Evolutionary conservation across 1,140 invertebrate species (phyloP).

Genomic region (Penaeus japonicus): DNA sequence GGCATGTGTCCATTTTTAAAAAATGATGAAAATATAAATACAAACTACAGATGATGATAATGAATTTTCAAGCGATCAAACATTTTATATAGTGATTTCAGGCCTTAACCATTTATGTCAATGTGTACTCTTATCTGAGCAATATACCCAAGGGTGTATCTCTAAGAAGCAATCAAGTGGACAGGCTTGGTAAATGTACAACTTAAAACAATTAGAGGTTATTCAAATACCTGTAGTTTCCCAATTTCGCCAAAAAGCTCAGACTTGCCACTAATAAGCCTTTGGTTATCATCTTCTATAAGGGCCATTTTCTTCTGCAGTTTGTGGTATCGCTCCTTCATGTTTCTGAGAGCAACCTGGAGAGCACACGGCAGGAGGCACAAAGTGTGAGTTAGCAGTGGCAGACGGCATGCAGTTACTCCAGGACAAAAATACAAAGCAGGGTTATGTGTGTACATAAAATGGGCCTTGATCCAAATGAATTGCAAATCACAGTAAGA

Average conservation of each 20-base stretch:
- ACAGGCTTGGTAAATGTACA: background rate
- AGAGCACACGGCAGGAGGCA: background rate
- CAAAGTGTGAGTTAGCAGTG: background rate
- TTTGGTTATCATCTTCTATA: constrained; percentile 57
- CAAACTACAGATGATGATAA: background rate
- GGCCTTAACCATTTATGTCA: no score
- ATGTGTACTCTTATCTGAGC: no score
- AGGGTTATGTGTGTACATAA: no score
- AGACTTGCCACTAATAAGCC: constrained; percentile 56
- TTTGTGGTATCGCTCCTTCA: constrained; percentile 59
- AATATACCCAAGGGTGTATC: no score
- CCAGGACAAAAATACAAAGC: background rate
- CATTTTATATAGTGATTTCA: no score
- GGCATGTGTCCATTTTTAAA: background rate
- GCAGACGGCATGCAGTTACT: background rate
- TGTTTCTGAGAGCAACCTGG: constrained; percentile 58
- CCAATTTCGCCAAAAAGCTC: constrained; percentile 59
- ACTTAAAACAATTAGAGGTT: background rate
- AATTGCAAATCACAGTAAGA: no score
- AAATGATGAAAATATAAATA: background rate
- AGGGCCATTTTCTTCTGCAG: constrained; percentile 58
- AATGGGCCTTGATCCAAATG: no score
- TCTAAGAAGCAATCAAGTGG: background rate
- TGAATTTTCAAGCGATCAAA: no score
- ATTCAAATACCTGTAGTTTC: constrained; percentile 49